phyloP scores from a whole-genome alignment of 2,797 vertebrate species.

The Hemibagrus guttatus region DNA sequence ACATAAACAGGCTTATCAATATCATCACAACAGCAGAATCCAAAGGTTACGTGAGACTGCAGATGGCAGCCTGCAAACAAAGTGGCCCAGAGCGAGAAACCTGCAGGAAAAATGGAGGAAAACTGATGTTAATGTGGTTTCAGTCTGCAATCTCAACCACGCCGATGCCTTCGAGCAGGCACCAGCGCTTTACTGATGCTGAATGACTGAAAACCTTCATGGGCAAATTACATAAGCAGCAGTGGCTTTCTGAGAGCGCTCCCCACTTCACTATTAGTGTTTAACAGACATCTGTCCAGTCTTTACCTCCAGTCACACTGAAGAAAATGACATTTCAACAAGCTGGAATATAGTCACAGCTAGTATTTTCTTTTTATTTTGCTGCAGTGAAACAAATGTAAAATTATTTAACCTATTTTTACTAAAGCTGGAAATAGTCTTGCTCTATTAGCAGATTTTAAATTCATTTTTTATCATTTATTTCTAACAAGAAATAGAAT shows the following conservation, averaged over 20 bases:
- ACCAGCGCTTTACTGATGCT: background rate
- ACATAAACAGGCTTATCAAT: conserved; percentile 39
- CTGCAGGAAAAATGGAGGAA: background rate
- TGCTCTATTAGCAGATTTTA: too few species aligned
- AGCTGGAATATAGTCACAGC: too few species aligned
- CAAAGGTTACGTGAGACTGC: conserved; percentile 39
- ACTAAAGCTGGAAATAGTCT: too few species aligned
- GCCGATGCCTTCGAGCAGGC: conserved; percentile 4
- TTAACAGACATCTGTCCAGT: background rate
- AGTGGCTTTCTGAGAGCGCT: background rate
- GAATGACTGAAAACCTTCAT: conserved; percentile 13
- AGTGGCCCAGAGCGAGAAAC: conserved; percentile 13
- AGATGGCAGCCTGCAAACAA: conserved; percentile 34
- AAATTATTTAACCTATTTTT: too few species aligned
- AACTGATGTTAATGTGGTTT: conserved; percentile 18
- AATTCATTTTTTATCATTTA: too few species aligned
- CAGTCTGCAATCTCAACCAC: background rate
- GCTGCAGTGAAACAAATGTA: too few species aligned
- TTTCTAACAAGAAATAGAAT: too few species aligned
- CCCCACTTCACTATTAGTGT: background rate
- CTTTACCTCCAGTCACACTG: background rate
- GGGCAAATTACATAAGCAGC: background rate
- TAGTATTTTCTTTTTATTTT: too few species aligned
- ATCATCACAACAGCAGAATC: conserved; percentile 10
- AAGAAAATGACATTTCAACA: too few species aligned